Percentiles rank a stretch among this genome's conserved stretches.
Evolutionary conservation across 2,888 invertebrate species (phyloP).

Genomic region (Eristalinus aeneus): DNA sequence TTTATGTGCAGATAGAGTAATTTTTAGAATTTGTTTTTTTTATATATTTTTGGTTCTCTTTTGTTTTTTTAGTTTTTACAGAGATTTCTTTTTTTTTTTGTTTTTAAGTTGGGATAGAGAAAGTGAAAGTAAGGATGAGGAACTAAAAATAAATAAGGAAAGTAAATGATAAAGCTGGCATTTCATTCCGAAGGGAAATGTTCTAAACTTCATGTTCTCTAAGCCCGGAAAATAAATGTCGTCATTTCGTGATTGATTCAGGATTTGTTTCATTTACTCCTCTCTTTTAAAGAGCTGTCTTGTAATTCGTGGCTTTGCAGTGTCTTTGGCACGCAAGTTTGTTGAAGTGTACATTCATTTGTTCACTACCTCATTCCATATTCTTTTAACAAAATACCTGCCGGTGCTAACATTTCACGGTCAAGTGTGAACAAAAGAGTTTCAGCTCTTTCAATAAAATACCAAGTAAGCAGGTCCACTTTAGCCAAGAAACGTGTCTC

Average conservation of each 20-base stretch:
- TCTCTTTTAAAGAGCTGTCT: no score
- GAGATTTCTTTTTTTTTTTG: constrained; percentile 17
- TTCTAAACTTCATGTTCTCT: not conserved
- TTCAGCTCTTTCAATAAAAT: no score
- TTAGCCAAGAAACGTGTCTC: no score
- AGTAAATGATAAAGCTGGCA: constrained; percentile 3
- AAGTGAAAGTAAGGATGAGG: constrained; percentile 6
- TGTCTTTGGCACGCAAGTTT: no score
- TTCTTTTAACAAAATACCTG: no score
- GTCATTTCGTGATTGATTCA: not conserved
- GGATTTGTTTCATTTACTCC: not conserved
- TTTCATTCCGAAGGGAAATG: not conserved
- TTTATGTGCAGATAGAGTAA: constrained; percentile 62
- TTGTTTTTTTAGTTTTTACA: constrained; percentile 15
- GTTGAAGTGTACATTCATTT: no score
- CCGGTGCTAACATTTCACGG: no score
- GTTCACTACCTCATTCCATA: no score
- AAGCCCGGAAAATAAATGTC: constrained; percentile 5
- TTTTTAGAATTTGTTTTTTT: constrained; percentile 33
- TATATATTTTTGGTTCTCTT: constrained; percentile 8
- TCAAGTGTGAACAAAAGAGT: no score
- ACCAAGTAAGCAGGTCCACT: no score
- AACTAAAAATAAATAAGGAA: constrained; percentile 46
- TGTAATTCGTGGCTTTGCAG: no score
- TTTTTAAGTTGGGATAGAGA: constrained; percentile 51